A percentile compares a stretch with the other conserved stretches of the same genome.
Evolutionary conservation across 2,888 invertebrate species (phyloP).

Genomic region (Saturnia japonica): DNA sequence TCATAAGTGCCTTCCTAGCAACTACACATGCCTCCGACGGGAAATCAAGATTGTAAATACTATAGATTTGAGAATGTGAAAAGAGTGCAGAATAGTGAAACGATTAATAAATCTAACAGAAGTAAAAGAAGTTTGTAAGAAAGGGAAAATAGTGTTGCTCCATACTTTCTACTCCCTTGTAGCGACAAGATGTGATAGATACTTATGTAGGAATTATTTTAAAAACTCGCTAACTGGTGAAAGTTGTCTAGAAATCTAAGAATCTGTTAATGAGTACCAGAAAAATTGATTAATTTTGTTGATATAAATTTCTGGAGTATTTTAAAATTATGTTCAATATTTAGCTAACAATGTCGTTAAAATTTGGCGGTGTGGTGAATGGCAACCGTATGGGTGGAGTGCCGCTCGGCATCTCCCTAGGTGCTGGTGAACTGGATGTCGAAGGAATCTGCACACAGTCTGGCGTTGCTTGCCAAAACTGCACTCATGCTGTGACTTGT

Average conservation of each 20-base stretch:
- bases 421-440: slow-evolving; percentile 67
- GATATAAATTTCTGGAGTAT: neutral
- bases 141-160: neutral
- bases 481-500: slow-evolving; percentile 63
- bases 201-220: no score
- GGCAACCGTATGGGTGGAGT: slow-evolving; percentile 71
- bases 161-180: neutral
- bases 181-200: no score
- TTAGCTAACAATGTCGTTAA: slow-evolving; percentile 60
- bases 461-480: slow-evolving; percentile 69
- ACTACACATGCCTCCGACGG: neutral
- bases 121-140: neutral
- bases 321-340: slow-evolving; percentile 20
- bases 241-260: no score
- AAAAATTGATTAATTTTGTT: neutral
- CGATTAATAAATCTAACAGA: neutral
- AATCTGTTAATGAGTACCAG: neutral
- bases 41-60: neutral
- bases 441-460: slow-evolving; percentile 65
- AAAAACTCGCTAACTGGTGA: no score
- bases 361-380: slow-evolving; percentile 62
- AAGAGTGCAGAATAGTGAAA: neutral
- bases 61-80: neutral
- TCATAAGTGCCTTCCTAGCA: neutral
- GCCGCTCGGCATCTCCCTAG: slow-evolving; percentile 63